Percentiles rank a stretch among this genome's conserved stretches.
Evolutionary conservation across 2,113 vertebrate genomes (phyloP).

Genomic region (Mirza zaza): DNA sequence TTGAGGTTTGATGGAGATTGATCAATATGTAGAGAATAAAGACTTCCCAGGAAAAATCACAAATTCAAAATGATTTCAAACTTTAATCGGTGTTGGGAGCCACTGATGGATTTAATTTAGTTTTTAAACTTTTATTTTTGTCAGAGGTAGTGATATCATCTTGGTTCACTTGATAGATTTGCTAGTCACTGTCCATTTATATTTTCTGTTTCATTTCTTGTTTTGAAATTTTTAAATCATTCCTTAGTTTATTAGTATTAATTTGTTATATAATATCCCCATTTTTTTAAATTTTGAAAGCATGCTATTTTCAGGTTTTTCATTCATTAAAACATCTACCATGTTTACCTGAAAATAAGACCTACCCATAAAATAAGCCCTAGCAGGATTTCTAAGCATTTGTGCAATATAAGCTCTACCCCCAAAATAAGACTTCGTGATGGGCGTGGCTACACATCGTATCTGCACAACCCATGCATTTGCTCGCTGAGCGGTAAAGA

Average conservation of each 20-base stretch:
- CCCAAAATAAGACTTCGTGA: too few relatives aligned
- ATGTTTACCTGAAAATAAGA: too few relatives aligned
- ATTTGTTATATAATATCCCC: background rate
- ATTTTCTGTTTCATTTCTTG: background rate
- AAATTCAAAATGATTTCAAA: background rate
- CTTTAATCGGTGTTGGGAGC: background rate
- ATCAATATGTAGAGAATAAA: background rate
- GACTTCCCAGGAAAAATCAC: background rate
- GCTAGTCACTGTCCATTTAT: background rate
- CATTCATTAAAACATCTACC: background rate
- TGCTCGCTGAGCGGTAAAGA: too few relatives aligned
- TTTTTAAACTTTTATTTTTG: background rate
- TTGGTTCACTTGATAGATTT: background rate
- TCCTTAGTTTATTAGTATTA: background rate
- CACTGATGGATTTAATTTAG: background rate
- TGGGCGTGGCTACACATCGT: too few relatives aligned
- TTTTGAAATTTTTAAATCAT: background rate
- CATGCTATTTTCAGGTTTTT: background rate
- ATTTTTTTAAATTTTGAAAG: background rate
- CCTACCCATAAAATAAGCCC: too few relatives aligned
- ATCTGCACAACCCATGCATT: too few relatives aligned
- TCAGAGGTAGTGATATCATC: background rate
- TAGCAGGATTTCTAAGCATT: too few relatives aligned
- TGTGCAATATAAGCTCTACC: too few relatives aligned
- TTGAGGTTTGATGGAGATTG: background rate